phyloP scores from a whole-genome alignment of 2,888 invertebrate genomes.

The Chrysopilus asiliformis region DNA sequence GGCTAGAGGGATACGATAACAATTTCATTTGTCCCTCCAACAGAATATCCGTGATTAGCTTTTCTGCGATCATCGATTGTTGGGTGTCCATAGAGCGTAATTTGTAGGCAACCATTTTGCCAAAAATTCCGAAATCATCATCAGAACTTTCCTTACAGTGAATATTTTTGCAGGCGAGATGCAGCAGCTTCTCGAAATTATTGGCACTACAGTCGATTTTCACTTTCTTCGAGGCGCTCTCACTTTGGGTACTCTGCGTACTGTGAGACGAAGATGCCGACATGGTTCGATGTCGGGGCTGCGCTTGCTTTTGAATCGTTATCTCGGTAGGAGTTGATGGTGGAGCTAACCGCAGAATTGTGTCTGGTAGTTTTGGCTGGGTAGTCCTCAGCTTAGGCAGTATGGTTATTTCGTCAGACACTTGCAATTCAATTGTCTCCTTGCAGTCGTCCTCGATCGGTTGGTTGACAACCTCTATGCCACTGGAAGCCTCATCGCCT shows the following conservation, averaged over 20 bases:
- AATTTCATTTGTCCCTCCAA: constrained; percentile 35
- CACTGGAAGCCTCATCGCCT: constrained; percentile 6
- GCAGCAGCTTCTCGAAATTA: constrained; percentile 29
- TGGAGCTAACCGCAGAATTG: constrained; percentile 15
- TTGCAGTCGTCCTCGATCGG: constrained; percentile 7
- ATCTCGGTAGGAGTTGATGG: constrained; percentile 8
- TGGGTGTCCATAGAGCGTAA: constrained; percentile 29
- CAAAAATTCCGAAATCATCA: constrained; percentile 29
- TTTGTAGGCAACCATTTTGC: constrained; percentile 33
- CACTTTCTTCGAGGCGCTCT: constrained; percentile 21
- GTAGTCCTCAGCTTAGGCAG: constrained; percentile 8
- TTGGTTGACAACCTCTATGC: constrained; percentile 3
- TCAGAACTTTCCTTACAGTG: constrained; percentile 20
- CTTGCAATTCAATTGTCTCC: constrained; percentile 17
- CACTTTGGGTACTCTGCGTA: constrained; percentile 9
- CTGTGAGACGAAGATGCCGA: constrained; percentile 11
- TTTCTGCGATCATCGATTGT: constrained; percentile 32
- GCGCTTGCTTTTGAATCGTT: constrained; percentile 1
- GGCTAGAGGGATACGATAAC: constrained; percentile 17
- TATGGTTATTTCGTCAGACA: constrained; percentile 15
- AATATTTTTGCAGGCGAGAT: constrained; percentile 28
- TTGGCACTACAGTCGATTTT: constrained; percentile 27
- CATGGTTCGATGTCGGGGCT: not conserved
- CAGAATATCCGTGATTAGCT: constrained; percentile 32
- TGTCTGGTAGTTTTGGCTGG: constrained; percentile 7